Evolutionary conservation across 2,888 invertebrate genomes (phyloP).

Genomic region (Sympetrum striolatum): DNA sequence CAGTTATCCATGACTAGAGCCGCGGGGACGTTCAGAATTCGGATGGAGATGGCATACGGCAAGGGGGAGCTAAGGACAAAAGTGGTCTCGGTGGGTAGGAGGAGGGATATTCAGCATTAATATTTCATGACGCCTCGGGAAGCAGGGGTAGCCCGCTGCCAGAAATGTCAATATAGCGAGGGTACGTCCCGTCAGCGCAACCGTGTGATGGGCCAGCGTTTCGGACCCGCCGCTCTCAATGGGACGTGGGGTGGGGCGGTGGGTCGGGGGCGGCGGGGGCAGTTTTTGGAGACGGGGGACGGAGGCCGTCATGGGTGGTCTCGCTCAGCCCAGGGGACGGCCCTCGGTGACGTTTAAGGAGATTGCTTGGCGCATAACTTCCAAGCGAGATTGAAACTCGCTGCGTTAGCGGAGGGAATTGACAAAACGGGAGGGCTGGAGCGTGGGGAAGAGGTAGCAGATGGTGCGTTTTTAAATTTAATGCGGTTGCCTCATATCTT

Average conservation of each 20-base stretch:
- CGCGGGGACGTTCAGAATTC: neutral
- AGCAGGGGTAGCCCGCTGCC: slow-evolving; percentile 18
- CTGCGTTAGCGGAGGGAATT: neutral
- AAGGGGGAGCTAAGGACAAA: neutral
- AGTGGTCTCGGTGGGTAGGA: neutral
- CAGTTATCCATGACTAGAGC: neutral
- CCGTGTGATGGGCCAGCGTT: slow-evolving; percentile 3
- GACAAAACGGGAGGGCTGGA: neutral
- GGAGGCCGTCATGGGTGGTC: slow-evolving; percentile 22
- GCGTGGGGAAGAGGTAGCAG: neutral
- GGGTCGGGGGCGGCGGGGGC: neutral
- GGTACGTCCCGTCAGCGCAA: slow-evolving; percentile 30
- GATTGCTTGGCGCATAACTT: slow-evolving; percentile 42
- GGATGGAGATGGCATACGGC: neutral
- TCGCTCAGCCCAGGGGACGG: neutral
- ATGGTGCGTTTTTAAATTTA: slow-evolving; percentile 2
- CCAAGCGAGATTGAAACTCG: neutral
- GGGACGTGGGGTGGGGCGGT: neutral
- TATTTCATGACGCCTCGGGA: slow-evolving; percentile 42
- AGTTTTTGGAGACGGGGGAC: neutral
- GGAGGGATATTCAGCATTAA: neutral
- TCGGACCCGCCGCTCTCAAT: neutral
- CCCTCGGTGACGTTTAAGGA: slow-evolving; percentile 25
- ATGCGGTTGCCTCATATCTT: slow-evolving; percentile 12
- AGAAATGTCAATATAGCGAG: slow-evolving; percentile 39